These are phyloP conservation scores for Brevimyrus niger DNA, from an alignment of 2,113 vertebrate genomes.

Conservation along the genomic window DNA sequence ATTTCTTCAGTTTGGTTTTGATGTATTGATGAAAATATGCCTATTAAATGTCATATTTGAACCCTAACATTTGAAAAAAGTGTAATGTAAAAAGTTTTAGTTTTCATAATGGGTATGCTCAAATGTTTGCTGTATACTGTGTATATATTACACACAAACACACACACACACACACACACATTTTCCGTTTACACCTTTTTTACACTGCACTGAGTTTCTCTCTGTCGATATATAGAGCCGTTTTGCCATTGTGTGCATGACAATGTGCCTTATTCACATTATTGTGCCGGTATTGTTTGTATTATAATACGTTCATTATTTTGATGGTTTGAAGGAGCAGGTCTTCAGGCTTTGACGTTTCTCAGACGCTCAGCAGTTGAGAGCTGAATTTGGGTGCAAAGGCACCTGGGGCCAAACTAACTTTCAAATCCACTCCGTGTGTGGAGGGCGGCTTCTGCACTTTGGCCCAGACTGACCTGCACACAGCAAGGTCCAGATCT, in stretches of 20 bases:
- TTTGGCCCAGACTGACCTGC: too few species aligned
- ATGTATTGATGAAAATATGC: background rate
- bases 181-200: background rate
- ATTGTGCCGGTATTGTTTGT: background rate
- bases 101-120: background rate
- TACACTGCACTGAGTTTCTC: background rate
- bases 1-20: background rate
- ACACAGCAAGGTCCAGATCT: background rate
- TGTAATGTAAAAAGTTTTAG: background rate
- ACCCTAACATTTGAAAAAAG: background rate
- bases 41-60: background rate
- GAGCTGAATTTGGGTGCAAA: background rate
- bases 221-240: background rate
- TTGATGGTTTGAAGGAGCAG: background rate
- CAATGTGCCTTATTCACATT: background rate
- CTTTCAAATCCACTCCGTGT: background rate
- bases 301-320: background rate
- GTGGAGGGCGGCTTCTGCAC: background rate
- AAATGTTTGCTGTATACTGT: background rate
- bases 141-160: background rate
- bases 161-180: background rate
- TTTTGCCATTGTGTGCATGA: background rate
- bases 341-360: background rate
- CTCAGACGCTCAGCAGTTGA: background rate
- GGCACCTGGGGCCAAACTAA: background rate